phyloP scores from a whole-genome alignment of 2,888 invertebrate genomes.

The Phragmatobia fuliginosa region DNA sequence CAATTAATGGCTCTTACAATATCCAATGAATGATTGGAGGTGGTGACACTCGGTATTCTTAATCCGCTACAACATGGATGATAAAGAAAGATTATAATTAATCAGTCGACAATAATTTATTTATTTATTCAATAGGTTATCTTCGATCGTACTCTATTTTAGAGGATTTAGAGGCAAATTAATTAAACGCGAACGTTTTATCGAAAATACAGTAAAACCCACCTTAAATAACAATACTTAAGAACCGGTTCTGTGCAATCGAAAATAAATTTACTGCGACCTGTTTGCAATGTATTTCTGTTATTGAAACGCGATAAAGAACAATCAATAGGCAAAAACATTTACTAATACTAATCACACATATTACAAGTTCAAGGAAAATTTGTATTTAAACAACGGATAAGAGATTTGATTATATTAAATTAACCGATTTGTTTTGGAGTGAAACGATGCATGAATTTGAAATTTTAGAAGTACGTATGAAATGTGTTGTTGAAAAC shows the following conservation, averaged over 20 bases:
- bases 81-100: too few relatives aligned
- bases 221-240: background rate
- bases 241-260: background rate
- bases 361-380: conserved; percentile 15
- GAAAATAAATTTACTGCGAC: background rate
- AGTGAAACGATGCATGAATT: background rate
- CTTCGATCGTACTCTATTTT: background rate
- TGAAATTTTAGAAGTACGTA: background rate
- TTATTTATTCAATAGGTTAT: background rate
- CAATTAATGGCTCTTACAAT: too few relatives aligned
- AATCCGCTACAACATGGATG: too few relatives aligned
- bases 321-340: conserved; percentile 4
- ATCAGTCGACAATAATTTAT: too few relatives aligned
- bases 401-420: conserved; percentile 16
- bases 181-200: background rate
- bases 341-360: conserved; percentile 7
- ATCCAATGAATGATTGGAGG: too few relatives aligned
- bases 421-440: background rate
- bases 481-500: too few relatives aligned
- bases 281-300: background rate
- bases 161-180: background rate
- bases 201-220: background rate
- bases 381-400: conserved; percentile 14
- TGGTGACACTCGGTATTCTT: too few relatives aligned
- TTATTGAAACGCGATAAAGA: conserved; percentile 9